Evolutionary conservation across 92 coral and sea anemone genomes (phyloP), one percentile per base, ranked within the genome.

Genomic region (Blastomussa wellsi): DNA sequence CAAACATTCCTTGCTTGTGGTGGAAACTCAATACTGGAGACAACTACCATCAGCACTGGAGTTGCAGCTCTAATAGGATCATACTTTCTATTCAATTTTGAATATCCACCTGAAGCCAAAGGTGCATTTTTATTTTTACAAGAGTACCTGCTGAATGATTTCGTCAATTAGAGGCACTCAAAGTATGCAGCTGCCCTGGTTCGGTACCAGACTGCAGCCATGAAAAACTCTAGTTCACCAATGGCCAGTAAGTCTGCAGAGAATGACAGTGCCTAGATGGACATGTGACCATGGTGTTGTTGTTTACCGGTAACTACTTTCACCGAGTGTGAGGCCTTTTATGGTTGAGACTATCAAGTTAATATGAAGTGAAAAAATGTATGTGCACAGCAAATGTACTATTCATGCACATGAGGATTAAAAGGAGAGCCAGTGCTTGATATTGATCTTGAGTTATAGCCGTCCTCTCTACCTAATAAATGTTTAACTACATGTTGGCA

Each of bases 151-250:
- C 48, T 81, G 67, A 81, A 81, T 49, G 84, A 44, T 19, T 68
- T 68, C 32, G 67, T 69, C 48, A 81, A 44, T 14, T 33, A 81
- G 47, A 47, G 84, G 48, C 84, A 31, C 29, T 47, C 77, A 32
- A 81, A 69, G 22, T 81, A 81, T 52, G 77, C 76, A 81, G 84
- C 84, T 81, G 76, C 84, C 44, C 39, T 81, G 32, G 84, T 67
- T 29, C 74, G 26, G 6, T 81, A 81, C 62, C n/a, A n/a, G n/a
- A n/a, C n/a, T n/a, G n/a, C n/a, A n/a, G n/a, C n/a, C n/a, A n/a
- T n/a, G n/a, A n/a, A n/a, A n/a, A n/a, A n/a, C n/a, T n/a, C n/a
- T n/a, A n/a, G n/a, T n/a, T n/a, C n/a, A n/a, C n/a, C n/a, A n/a
- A n/a, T n/a, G n/a, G n/a, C n/a, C n/a, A n/a, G n/a, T n/a, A n/a